These are phyloP conservation scores for Acrocephalus kingi DNA, from an alignment of 2,113 vertebrate genomes.

Conservation along the genomic window DNA sequence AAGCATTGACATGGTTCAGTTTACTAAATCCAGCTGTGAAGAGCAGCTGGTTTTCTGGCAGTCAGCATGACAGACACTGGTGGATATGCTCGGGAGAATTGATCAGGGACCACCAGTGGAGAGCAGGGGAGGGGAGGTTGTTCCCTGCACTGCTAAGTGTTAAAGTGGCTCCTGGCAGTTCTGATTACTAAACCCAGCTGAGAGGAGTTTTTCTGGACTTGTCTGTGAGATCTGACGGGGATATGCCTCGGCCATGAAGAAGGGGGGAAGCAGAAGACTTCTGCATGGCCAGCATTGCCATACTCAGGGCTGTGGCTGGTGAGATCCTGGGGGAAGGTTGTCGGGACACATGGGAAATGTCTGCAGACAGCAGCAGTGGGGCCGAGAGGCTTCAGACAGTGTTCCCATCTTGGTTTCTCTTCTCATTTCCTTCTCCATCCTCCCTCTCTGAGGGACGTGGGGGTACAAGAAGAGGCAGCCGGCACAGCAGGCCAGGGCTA, in stretches of 20 bases:
- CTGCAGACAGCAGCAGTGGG: background rate
- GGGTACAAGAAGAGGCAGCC: background rate
- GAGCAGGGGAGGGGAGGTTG: background rate
- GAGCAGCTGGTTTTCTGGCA: conserved; percentile 30
- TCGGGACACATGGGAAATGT: accelerated
- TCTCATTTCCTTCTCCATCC: background rate
- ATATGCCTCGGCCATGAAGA: accelerated
- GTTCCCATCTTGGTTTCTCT: background rate
- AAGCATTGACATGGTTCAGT: conserved; percentile 22
- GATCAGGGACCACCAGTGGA: background rate
- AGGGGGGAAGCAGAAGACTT: background rate
- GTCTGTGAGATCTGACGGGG: background rate
- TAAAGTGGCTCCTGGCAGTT: background rate
- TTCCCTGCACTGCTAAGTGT: background rate
- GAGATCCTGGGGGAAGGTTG: background rate
- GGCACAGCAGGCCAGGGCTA: background rate
- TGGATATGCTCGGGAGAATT: background rate
- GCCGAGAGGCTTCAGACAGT: background rate
- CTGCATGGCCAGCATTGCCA: background rate
- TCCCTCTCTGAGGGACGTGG: background rate
- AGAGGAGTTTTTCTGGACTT: background rate
- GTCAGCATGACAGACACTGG: background rate
- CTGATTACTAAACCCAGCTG: background rate
- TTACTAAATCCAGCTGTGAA: conserved; percentile 53
- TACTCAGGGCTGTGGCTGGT: background rate